Base-by-base conservation (phyloP, 2,797 vertebrate species). In the Peromyscus melanophrys region DNA sequence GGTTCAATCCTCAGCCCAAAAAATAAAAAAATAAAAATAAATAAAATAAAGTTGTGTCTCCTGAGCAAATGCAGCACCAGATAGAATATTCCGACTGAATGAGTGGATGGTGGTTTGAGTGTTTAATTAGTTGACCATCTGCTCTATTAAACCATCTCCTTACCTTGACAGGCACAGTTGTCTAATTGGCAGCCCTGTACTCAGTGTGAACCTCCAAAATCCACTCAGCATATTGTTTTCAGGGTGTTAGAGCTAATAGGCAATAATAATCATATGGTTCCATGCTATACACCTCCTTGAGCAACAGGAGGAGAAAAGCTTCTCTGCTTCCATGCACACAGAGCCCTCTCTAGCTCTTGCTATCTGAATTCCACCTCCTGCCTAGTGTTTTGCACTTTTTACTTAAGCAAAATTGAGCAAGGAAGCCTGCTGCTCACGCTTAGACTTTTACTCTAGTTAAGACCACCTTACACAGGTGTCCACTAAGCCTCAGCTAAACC, bases 91-190 rank as follows among this genome's bases (percentile, higher is more conserved):
- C 87, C 92, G 81, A 75, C 25, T 55, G 59, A 88, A 87, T 96
- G 92, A 46, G 84, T 55, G 88, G 57, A 76, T 21, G 9, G 19
- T 13, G 49, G 34, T 27, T 43, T 84, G 77, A 65, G 82, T 61
- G 29, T 96, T 92, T 94, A 90, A 96, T 96, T 96, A 87, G 71
- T 81, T 96, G 75, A 43, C 92, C 93, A 92, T 93, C 96, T 94
- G 89, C 85, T 96, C 63, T 59, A 43, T 65, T 96, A 90, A 96
- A 77, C 87, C 89, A 88, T 96, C 78, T 92, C 82, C 67, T 93
- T 92, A 92, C 92, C 71, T 93, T 82, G 85, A 89, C 13, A 27
- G 67, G 73, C 40, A 43, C 49, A 55, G 46, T 37, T 73, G 69
- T 59, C 92, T 95, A 84, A 93, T 17, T 43, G 76, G 92, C 34